phyloP scores from a whole-genome alignment of 2,797 vertebrate species.

The Tragelaphus oryx region DNA sequence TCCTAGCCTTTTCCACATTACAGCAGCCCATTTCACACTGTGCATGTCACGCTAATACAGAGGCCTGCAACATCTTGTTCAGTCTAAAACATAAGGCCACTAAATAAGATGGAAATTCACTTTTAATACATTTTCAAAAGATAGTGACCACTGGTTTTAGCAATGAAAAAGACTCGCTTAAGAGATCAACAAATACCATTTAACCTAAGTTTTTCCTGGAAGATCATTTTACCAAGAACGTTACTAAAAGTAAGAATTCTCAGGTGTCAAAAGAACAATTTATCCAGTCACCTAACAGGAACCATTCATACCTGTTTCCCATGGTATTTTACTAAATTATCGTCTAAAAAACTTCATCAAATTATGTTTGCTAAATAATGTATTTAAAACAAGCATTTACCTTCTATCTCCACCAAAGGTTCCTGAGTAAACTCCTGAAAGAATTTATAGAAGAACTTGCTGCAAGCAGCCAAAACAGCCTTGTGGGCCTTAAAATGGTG shows the following conservation, averaged over 20 bases:
- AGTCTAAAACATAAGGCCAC: not conserved
- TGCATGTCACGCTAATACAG: not conserved
- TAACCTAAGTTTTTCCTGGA: conserved; percentile 25
- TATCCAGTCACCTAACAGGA: not conserved
- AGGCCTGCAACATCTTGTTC: not conserved
- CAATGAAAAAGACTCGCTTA: not conserved
- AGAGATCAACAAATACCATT: conserved; percentile 16
- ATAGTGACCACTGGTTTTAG: not conserved
- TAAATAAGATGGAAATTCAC: not conserved
- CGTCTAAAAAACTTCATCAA: not conserved
- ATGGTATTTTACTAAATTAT: not conserved
- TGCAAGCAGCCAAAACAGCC: conserved; percentile 97
- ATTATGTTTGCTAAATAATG: not conserved
- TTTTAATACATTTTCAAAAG: not conserved
- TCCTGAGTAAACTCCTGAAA: conserved; percentile 98
- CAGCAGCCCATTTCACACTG: not conserved
- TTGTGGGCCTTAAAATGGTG: conserved; percentile 99
- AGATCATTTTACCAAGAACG: not conserved
- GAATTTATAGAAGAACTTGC: conserved; percentile 98
- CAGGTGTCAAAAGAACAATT: conserved; percentile 42
- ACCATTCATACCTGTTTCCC: not conserved
- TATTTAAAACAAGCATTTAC: conserved; percentile 79
- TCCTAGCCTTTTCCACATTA: not conserved
- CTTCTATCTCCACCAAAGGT: conserved; percentile 98
- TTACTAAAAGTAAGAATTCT: conserved; percentile 40